Conservation (phyloP, 2,113 vertebrate genomes). For the Heterochromis multidens region DNA sequence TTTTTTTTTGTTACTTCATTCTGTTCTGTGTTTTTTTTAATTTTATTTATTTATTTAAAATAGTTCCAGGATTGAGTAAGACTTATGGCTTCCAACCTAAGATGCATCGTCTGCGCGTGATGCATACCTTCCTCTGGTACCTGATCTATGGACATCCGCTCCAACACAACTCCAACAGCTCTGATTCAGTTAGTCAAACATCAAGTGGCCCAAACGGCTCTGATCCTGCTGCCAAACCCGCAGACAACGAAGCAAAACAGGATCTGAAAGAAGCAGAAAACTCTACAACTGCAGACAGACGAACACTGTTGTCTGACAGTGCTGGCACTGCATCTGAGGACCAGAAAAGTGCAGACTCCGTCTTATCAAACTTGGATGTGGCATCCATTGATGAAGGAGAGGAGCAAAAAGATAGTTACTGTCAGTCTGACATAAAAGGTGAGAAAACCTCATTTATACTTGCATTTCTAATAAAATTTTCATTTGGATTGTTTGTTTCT, state of each 20-base stretch:
- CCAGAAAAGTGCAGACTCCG: not conserved
- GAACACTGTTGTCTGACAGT: not conserved
- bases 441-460: not conserved
- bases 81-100: slow-evolving; percentile 91
- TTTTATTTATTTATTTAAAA: not conserved
- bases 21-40: not conserved
- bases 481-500: not conserved
- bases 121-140: slow-evolving; percentile 92
- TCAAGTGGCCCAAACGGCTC: not conserved
- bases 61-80: slow-evolving; percentile 89
- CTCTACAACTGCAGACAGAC: not conserved
- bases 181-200: not conserved
- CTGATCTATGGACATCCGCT: slow-evolving; percentile 85
- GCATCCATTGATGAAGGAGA: slow-evolving; percentile 20
- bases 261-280: not conserved
- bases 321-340: not conserved
- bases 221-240: not conserved
- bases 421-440: slow-evolving; percentile 40
- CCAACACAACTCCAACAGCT: not conserved
- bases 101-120: slow-evolving; percentile 87
- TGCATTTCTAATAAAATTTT: not conserved
- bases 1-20: not conserved
- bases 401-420: not conserved
- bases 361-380: not conserved
- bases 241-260: not conserved